Conservation (phyloP, 2,888 invertebrate genomes). For the Cheilosia impressa region DNA sequence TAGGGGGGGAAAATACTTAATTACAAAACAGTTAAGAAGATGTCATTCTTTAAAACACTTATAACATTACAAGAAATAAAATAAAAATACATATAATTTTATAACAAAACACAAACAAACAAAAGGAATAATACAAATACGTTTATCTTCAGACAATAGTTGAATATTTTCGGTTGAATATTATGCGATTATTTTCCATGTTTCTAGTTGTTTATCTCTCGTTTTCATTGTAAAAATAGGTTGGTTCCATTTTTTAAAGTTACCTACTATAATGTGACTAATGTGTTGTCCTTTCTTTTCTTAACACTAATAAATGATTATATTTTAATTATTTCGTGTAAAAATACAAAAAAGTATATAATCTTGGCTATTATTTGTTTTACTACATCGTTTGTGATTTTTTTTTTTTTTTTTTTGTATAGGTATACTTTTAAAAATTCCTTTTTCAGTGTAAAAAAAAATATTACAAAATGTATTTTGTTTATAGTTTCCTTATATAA, state of each 20-base stretch:
- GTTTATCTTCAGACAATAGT: slow-evolving; percentile 45
- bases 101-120: slow-evolving; percentile 56
- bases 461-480: slow-evolving; percentile 47
- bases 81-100: slow-evolving; percentile 17
- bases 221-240: slow-evolving; percentile 44
- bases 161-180: slow-evolving; percentile 64
- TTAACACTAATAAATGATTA: slow-evolving; percentile 51
- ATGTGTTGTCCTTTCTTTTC: slow-evolving; percentile 34
- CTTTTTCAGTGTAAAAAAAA: slow-evolving; percentile 60
- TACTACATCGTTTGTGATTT: no score
- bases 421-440: slow-evolving; percentile 36
- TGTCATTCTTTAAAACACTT: slow-evolving; percentile 63
- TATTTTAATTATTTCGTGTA: slow-evolving; percentile 45
- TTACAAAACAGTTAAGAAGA: slow-evolving; percentile 61
- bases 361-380: slow-evolving; percentile 72
- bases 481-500: slow-evolving; percentile 33
- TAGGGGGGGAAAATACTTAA: slow-evolving; percentile 58
- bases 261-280: slow-evolving; percentile 54
- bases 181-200: slow-evolving; percentile 52
- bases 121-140: slow-evolving; percentile 24
- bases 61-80: slow-evolving; percentile 24
- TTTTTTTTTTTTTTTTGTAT: no score
- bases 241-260: slow-evolving; percentile 8
- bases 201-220: not conserved
- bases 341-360: slow-evolving; percentile 70